Base-by-base conservation (phyloP, 2,113 vertebrate species). In the Cyprinodon tularosa region DNA sequence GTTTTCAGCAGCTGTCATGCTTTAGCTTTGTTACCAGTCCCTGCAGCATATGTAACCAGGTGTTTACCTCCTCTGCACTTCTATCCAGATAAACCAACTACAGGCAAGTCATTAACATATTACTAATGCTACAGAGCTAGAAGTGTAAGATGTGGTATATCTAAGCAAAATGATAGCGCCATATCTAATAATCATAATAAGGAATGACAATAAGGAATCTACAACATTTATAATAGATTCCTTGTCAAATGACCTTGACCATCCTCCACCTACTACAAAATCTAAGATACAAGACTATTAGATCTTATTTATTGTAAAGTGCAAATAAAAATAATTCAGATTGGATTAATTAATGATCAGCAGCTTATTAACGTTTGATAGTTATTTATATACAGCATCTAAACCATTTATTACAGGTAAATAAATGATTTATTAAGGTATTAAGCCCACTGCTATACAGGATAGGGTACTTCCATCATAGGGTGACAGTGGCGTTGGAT, bases 1-100 rank as follows among this genome's bases (percentile, higher is more conserved):
- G 83, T 83, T 85, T 75, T 65, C 66, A 87, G 86, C 91, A 90
- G 86, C 89, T 92, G 90, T 81, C 89, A 88, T 86, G 82, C 76
- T 70, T 86, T 70, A 86, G 88, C 86, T 65, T 71, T 39, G 47
- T 81, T 62, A 76, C 80, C 70, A 62, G 89, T 92, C 90, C 90
- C 92, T 61, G 83, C 72, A 93, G 90, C 91, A 94, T 92, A 92
- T 93, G 90, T 53, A 86, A 86, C 88, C 93, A 93, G 91, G 93
- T 94, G 93, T 92, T 92, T 68, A 84, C 83, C 86, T 84, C 84
- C 84, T 86, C 62, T 83, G 78, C 89, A 88, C 89, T 82, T 90
- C 89, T 86, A 86, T 89, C 87, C 83, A 88, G 82, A 76, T 84
- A 88, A 89, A 84, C 88, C 90, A 72, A 92, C 90, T 88, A 85